These are phyloP conservation scores for Leucania comma DNA, from an alignment of 2,888 invertebrate species.

Conservation along the genomic window DNA sequence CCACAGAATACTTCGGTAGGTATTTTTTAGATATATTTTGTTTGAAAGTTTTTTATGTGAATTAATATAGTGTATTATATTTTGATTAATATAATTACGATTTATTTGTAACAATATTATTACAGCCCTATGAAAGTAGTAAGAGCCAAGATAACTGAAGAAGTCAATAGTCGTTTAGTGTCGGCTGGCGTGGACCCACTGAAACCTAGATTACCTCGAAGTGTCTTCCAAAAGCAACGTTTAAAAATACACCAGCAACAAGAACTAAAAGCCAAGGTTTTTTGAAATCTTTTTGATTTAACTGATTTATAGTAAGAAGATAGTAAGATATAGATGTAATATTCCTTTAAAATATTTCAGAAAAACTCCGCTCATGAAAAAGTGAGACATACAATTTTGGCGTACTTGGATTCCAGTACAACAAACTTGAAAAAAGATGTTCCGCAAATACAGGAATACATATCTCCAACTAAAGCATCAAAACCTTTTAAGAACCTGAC, in stretches of 20 bases:
- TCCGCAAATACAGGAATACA: conserved; percentile 72
- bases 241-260: conserved; percentile 90
- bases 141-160: conserved; percentile 86
- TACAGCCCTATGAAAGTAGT: conserved; percentile 84
- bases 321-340: neutral
- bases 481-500: conserved; percentile 80
- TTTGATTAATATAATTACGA: neutral
- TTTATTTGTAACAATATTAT: conserved; percentile 7
- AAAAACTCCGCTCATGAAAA: conserved; percentile 87
- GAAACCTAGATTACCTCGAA: conserved; percentile 90
- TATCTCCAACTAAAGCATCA: conserved; percentile 76
- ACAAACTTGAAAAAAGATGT: conserved; percentile 67
- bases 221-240: conserved; percentile 90
- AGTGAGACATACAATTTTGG: conserved; percentile 83
- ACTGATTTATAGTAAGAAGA: neutral
- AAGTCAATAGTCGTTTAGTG: conserved; percentile 89
- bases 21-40: neutral
- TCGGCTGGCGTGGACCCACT: conserved; percentile 92
- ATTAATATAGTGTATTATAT: neutral
- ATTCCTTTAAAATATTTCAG: conserved; percentile 74
- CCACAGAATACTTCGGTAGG: neutral
- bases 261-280: conserved; percentile 91
- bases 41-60: neutral
- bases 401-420: conserved; percentile 83
- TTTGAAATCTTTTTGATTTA: conserved; percentile 59